Base-by-base conservation (phyloP, 1,140 invertebrate genomes). In the Ostrea edulis region DNA sequence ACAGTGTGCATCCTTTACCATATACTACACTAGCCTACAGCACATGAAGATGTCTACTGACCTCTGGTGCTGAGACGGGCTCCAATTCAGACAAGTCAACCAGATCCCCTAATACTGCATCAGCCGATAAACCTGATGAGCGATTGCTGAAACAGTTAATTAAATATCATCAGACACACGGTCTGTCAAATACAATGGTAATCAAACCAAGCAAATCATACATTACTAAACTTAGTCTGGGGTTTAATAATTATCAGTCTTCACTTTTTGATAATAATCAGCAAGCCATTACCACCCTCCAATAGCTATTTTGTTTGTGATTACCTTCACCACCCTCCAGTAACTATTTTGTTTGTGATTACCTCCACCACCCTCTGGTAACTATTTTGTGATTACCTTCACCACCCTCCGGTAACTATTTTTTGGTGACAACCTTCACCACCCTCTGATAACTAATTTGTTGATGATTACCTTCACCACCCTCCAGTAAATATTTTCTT, bases 101-200 rank as follows among this genome's bases (percentile, higher is more conserved):
- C 25, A 77, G 68, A 12, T 77, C 68, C 29, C 25, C 68, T 35
- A 25, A 77, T 25, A 77, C 68, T 35, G 68, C 68, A 29, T 77
- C 68, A 29, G 68, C 68, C 14, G 68, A 77, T 22, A 29, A 77
- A 9, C 68, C 68, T 0, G 68, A 77, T 12, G 68, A 77, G 14
- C 68, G 68, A 77, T 77, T 77, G 25, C 68, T 77, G 68, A 25
- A 77, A 77, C 9, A 25, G 29, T 20, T 62, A 62, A 62, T 17
- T 62, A 62, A 62, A 7, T 3, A 62, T 62, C 55, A 62, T 62
- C 17, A 44, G 5, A 2, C 35, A 62, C 17, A 20, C 2, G 1
- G 55, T 62, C 14, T 62, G 55, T n/a, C 14, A 62, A 0, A 44
- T 44, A 44, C 35, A 44, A n/a, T 44, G 35, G 5, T 44, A 44